These are phyloP conservation scores for Lamprotornis superbus DNA, from an alignment of 2,113 vertebrate genomes.

Conservation along the genomic window DNA sequence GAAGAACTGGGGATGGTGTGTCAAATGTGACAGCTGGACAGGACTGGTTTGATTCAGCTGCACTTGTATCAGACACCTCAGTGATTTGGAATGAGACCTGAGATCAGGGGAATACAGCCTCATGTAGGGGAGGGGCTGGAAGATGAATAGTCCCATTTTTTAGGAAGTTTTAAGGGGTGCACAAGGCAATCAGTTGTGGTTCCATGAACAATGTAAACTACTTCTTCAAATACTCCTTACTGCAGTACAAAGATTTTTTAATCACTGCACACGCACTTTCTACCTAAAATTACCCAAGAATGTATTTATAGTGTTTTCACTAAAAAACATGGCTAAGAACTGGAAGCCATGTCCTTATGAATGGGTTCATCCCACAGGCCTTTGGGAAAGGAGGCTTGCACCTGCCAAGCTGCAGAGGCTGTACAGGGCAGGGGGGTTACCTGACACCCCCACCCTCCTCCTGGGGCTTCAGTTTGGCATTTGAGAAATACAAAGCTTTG, in stretches of 20 bases:
- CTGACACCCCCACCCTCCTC: not conserved
- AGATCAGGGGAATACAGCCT: not conserved
- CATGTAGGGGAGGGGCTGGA: fast-evolving
- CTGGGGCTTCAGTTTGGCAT: not conserved
- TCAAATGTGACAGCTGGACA: not conserved
- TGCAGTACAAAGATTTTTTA: not conserved
- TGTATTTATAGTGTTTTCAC: not conserved
- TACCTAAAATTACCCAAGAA: not conserved
- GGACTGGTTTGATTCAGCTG: not conserved
- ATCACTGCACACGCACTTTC: slow-evolving; percentile 53
- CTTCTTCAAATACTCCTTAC: not conserved
- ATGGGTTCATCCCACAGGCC: not conserved
- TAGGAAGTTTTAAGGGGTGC: not conserved
- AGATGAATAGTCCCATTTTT: fast-evolving
- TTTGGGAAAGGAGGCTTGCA: not conserved
- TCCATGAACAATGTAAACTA: not conserved
- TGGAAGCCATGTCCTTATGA: not conserved
- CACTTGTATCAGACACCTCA: fast-evolving
- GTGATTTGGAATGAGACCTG: fast-evolving
- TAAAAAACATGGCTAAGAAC: not conserved
- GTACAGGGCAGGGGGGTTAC: fast-evolving
- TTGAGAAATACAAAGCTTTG: not conserved
- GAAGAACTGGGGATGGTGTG: not conserved
- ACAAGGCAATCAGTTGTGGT: not conserved
- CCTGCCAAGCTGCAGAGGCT: fast-evolving